These are phyloP conservation scores for Oscheius sp. DNA, from an alignment of 2,888 invertebrate species.

Conservation along the genomic window DNA sequence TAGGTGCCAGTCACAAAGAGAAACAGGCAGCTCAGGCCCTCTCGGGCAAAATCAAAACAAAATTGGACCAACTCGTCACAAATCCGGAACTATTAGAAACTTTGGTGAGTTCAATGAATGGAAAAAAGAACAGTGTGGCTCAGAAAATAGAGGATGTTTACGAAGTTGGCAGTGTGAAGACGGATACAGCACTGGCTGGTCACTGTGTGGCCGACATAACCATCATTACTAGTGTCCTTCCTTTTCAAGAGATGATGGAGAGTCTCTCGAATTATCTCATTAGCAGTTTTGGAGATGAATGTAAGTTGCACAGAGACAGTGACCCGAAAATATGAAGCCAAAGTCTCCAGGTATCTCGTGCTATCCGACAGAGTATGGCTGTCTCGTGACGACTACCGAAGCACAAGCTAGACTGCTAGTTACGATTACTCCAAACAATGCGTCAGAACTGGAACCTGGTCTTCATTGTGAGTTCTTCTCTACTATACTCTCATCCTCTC, in stretches of 20 bases:
- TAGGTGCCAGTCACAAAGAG: slow-evolving; percentile 11
- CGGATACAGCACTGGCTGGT: slow-evolving; percentile 25
- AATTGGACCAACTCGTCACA: slow-evolving; percentile 10
- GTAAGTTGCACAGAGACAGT: neutral
- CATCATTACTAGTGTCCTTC: slow-evolving; percentile 22
- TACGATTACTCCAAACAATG: slow-evolving; percentile 92
- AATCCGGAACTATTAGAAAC: slow-evolving; percentile 8
- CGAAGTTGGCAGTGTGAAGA: slow-evolving; percentile 36
- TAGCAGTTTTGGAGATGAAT: neutral
- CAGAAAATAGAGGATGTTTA: slow-evolving; percentile 41
- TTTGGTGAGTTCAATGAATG: neutral
- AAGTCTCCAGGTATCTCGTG: slow-evolving; percentile 24
- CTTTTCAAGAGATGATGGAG: slow-evolving; percentile 1
- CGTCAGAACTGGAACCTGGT: slow-evolving; percentile 91
- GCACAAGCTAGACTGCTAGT: slow-evolving; percentile 80
- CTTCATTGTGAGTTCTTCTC: slow-evolving; percentile 77
- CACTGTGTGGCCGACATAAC: slow-evolving; percentile 23
- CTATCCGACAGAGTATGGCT: slow-evolving; percentile 28
- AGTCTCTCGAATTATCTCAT: neutral
- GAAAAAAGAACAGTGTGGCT: neutral
- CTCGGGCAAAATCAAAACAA: neutral
- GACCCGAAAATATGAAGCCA: neutral
- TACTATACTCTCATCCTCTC: neutral
- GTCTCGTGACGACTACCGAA: neutral
- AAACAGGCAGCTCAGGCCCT: slow-evolving; percentile 4